Conservation (phyloP, 2,113 vertebrate species). For the Cottus gobio region DNA sequence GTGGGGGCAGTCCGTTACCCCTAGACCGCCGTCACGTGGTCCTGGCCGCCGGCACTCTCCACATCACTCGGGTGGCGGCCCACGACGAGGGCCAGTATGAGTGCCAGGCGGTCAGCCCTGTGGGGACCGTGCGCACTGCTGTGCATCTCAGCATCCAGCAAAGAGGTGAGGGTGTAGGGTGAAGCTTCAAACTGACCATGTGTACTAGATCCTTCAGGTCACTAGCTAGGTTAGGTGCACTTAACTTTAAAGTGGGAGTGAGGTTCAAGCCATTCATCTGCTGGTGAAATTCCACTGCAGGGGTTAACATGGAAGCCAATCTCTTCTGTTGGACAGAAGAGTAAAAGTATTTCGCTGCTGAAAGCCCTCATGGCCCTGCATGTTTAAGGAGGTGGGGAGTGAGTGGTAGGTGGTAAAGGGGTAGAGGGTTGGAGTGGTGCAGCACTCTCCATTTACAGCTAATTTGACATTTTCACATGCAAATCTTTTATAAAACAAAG, state of each 20-base stretch:
- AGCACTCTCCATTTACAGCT: conserved; percentile 34
- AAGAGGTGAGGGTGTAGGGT: conserved; percentile 84
- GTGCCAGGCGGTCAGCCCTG: conserved; percentile 95
- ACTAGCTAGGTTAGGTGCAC: neutral
- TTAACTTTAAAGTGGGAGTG: neutral
- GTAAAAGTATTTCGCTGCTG: conserved; percentile 3
- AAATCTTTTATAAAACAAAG: conserved; percentile 49
- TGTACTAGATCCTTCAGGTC: neutral
- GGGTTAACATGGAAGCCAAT: neutral
- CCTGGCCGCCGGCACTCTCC: conserved; percentile 89
- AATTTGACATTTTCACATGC: conserved; percentile 59
- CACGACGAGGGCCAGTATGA: conserved; percentile 98
- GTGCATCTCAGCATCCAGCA: conserved; percentile 92
- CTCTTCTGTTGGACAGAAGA: neutral
- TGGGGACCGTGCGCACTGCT: conserved; percentile 87
- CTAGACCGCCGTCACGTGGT: conserved; percentile 90
- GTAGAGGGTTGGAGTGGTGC: conserved; percentile 28
- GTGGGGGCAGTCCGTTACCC: conserved; percentile 92
- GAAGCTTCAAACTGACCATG: neutral
- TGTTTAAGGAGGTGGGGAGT: conserved; percentile 22
- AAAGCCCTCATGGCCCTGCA: conserved; percentile 20
- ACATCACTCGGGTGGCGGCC: conserved; percentile 90
- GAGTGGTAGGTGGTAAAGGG: conserved; percentile 35
- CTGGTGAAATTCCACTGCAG: neutral
- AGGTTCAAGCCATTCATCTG: neutral